Conservation (phyloP, 2,113 vertebrate genomes). For the Nerophis ophidion region DNA sequence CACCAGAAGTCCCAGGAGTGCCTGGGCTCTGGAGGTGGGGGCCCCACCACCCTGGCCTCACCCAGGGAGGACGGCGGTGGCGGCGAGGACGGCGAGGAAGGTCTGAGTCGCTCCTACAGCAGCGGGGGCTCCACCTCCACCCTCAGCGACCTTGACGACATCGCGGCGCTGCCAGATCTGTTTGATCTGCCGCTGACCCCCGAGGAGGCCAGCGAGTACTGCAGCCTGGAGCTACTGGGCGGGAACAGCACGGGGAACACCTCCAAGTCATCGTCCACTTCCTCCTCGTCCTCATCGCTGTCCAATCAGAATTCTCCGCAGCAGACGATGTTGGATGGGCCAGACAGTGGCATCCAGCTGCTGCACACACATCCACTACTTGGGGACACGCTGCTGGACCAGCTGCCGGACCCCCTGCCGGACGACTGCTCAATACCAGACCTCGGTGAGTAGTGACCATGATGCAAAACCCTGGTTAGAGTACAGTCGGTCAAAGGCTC, state of each 20-base stretch:
- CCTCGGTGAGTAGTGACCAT: conserved; percentile 71
- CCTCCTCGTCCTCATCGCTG: conserved; percentile 72
- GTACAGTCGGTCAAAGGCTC: too few relatives aligned
- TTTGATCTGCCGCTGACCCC: conserved; percentile 87
- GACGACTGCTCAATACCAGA: conserved; percentile 76
- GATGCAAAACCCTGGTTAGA: too few relatives aligned
- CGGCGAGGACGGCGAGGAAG: conserved; percentile 48
- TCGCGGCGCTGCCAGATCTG: conserved; percentile 78
- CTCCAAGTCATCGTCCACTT: conserved; percentile 70
- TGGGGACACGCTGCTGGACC: conserved; percentile 28
- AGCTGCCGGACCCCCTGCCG: conserved; percentile 59
- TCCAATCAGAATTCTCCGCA: conserved; percentile 80
- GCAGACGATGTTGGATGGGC: conserved; percentile 74
- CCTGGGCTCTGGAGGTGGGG: conserved; percentile 53
- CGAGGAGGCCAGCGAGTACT: conserved; percentile 77
- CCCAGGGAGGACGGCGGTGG: conserved; percentile 70
- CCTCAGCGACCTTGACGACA: conserved; percentile 84
- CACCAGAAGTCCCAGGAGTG: conserved; percentile 86
- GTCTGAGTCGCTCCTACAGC: conserved; percentile 77
- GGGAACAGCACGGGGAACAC: conserved; percentile 61
- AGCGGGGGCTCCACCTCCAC: conserved; percentile 78
- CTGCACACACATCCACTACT: conserved; percentile 62
- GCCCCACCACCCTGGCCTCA: conserved; percentile 66
- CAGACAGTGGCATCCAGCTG: conserved; percentile 70
- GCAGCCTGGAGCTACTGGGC: conserved; percentile 77